These are phyloP conservation scores for Heliothis virescens DNA, from an alignment of 1,140 invertebrate genomes.

Conservation along the genomic window DNA sequence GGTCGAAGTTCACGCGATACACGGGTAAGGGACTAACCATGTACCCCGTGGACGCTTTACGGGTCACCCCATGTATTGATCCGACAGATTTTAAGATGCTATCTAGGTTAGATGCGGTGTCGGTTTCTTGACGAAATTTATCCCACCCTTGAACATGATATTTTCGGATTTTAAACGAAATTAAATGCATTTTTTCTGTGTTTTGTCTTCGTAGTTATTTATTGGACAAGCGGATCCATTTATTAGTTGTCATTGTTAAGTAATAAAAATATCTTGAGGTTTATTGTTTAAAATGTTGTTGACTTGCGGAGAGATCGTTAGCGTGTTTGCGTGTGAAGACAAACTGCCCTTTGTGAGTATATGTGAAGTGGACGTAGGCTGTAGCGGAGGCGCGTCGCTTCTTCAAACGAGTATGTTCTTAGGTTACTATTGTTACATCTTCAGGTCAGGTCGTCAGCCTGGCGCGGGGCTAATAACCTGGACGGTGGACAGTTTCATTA, in stretches of 20 bases:
- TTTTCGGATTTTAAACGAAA: slow-evolving; percentile 37
- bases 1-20: slow-evolving; percentile 84
- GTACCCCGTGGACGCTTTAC: slow-evolving; percentile 74
- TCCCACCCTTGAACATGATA: slow-evolving; percentile 37
- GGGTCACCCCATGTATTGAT: slow-evolving; percentile 82
- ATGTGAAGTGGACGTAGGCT: slow-evolving; percentile 22
- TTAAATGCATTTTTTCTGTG: slow-evolving; percentile 35
- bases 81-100: slow-evolving; percentile 67
- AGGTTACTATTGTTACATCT: slow-evolving; percentile 35
- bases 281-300: slow-evolving; percentile 40
- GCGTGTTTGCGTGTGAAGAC: slow-evolving; percentile 34
- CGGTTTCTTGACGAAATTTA: slow-evolving; percentile 14
- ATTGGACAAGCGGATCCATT: slow-evolving; percentile 31
- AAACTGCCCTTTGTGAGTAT: slow-evolving; percentile 23
- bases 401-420: slow-evolving; percentile 16
- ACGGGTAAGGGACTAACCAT: slow-evolving; percentile 78
- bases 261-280: slow-evolving; percentile 36
- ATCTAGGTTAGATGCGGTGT: slow-evolving; percentile 74
- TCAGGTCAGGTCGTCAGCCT: slow-evolving; percentile 36
- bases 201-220: slow-evolving; percentile 44
- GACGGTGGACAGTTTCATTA: slow-evolving; percentile 25
- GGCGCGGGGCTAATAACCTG: slow-evolving; percentile 34
- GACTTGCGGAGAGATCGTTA: slow-evolving; percentile 5
- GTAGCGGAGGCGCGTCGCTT: slow-evolving; percentile 12
- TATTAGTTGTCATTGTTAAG: slow-evolving; percentile 44